Evolutionary conservation across 2,888 invertebrate species (phyloP), one percentile per base, ranked within the genome.

Genomic region (Gonocerus acuteangulatus): DNA sequence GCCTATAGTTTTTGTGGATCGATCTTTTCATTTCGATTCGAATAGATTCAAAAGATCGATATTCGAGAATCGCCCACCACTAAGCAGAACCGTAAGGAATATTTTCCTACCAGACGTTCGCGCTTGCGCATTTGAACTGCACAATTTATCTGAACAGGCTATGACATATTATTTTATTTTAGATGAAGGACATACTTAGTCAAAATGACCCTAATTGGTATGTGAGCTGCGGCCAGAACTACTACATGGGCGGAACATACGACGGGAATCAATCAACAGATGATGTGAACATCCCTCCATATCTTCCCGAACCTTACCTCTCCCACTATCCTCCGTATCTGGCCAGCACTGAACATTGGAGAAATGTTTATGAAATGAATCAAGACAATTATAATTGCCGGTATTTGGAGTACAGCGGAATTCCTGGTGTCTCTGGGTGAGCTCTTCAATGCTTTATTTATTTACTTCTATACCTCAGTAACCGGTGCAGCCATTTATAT

Each of bases 351-450:
- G 54, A 54, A 2, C 36, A 54, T 9, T 54, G 54, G 54, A 54
- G 36, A 11, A 54, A 39, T 22, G 36, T 54, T 19, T 54, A 54
- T 34, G 49, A 49, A 49, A 18, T 49, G 16, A 49, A 49, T 15
- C 49, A 49, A 18, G 49, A 49, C 2, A 49, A 49, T 32, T 49
- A 49, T 18, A 18, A 32, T 13, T 32, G 49, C 2, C 49, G 49
- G 15, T 49, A 18, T 34, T 1, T 49, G 18, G 49, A 49, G 18
- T 49, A 49, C 19, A 32, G 27, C 6, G 32, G 32, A 32, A 22
- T 48, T 15, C 32, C 23, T 16, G 49, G 49, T 16, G 32, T 32
- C 27, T 32, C 49, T 9, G 32, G 49, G 49, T 49, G 32, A 15
- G 42, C 13, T 6, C 13, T 48, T n/a, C 27, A 48, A 15, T 22